Percentiles rank a stretch among this genome's conserved stretches.
Conservation (phyloP, 2,113 vertebrate species). For the Podarcis raffonei region DNA sequence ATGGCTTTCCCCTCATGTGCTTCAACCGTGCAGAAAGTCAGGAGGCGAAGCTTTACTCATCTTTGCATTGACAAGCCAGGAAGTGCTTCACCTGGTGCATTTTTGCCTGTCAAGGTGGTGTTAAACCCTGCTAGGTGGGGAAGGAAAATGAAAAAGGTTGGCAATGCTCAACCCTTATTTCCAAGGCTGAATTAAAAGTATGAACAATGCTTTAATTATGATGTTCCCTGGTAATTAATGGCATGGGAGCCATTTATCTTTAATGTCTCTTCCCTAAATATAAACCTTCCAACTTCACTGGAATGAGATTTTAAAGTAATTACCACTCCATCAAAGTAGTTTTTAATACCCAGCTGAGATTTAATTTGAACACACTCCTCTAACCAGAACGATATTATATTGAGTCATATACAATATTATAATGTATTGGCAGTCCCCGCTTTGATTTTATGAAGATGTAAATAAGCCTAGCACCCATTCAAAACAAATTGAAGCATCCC, state of each 20-base stretch:
- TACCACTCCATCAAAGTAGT: conserved; percentile 53
- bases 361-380: conserved; percentile 55
- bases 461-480: background rate
- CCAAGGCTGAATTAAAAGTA: conserved; percentile 26
- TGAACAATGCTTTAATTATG: conserved; percentile 58
- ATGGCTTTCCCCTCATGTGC: background rate
- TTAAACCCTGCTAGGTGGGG: background rate
- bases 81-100: background rate
- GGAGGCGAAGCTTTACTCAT: background rate
- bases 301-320: conserved; percentile 60
- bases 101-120: background rate
- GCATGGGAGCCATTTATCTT: conserved; percentile 57
- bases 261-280: conserved; percentile 57
- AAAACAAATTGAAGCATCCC: background rate
- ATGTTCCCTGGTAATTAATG: conserved; percentile 54
- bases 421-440: conserved; percentile 63
- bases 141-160: background rate
- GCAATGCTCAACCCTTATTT: conserved; percentile 1
- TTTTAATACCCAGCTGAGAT: conserved; percentile 60
- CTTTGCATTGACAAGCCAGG: background rate
- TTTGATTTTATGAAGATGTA: conserved; percentile 39
- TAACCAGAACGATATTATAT: conserved; percentile 61
- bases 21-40: background rate
- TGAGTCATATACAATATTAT: conserved; percentile 64
- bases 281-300: conserved; percentile 46